These are phyloP conservation scores for Oithona nana DNA, from an alignment of 2,888 invertebrate genomes.

Conservation along the genomic window DNA sequence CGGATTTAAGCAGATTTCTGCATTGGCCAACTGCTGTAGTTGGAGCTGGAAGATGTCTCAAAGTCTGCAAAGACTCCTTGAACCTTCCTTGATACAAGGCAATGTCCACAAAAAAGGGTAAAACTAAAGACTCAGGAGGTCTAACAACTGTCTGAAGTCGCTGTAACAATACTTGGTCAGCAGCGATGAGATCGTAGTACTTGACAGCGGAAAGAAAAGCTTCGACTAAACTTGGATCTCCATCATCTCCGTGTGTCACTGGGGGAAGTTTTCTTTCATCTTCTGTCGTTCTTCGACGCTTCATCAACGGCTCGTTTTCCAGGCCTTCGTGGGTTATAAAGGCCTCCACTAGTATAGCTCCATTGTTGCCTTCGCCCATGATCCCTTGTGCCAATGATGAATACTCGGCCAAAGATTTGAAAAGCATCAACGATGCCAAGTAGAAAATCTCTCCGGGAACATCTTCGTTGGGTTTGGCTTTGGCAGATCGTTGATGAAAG, in stretches of 20 bases:
- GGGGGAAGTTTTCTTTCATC: not conserved
- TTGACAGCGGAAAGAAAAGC: not conserved
- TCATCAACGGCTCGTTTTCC: not conserved
- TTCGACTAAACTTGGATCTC: not conserved
- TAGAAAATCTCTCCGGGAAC: not conserved
- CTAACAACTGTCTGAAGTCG: not conserved
- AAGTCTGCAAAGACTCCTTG: not conserved
- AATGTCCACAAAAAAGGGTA: not conserved
- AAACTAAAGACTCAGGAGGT: not conserved
- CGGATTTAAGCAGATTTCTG: not conserved
- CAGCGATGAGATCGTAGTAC: slow-evolving; percentile 4
- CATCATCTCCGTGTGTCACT: not conserved
- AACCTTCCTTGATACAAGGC: not conserved
- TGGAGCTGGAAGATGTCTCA: not conserved
- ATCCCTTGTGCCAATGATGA: not conserved
- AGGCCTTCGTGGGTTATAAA: slow-evolving; percentile 3
- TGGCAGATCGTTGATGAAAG: not conserved
- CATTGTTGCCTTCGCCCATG: not conserved
- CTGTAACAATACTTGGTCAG: not conserved
- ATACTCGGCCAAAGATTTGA: slow-evolving; percentile 4
- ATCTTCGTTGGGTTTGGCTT: not conserved
- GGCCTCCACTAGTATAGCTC: slow-evolving; percentile 5
- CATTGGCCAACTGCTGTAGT: not conserved
- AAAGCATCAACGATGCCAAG: not conserved
- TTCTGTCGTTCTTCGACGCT: slow-evolving; percentile 9